Conservation (phyloP, 2,888 invertebrate species). For the Ommatoiulus sabulosus region DNA sequence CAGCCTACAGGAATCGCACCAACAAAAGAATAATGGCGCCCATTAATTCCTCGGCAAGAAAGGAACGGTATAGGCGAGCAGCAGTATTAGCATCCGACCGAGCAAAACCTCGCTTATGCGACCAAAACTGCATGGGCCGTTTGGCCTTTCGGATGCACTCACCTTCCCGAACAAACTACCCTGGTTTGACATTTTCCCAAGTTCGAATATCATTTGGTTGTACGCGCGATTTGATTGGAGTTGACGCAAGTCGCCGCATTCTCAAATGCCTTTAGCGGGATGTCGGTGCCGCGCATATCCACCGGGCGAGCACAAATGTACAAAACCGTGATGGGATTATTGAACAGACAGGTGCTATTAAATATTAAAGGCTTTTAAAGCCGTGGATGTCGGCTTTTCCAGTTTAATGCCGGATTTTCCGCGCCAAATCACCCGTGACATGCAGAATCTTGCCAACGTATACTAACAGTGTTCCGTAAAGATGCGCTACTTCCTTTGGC, state of each 20-base stretch:
- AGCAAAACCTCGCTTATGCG: not conserved
- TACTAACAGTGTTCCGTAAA: not conserved
- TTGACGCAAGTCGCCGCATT: not conserved
- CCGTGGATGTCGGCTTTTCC: not conserved
- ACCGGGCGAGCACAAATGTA: not conserved
- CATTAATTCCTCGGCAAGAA: not conserved
- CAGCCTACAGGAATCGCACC: not conserved
- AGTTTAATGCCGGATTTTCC: not conserved
- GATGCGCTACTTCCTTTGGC: not conserved
- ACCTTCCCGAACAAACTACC: not conserved
- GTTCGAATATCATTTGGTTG: not conserved
- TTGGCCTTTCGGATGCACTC: not conserved
- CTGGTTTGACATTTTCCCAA: not conserved
- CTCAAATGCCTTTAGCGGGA: not conserved
- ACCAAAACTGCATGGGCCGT: not conserved
- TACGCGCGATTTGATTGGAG: not conserved
- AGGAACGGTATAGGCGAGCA: not conserved
- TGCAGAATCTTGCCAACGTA: not conserved
- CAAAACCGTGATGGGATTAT: not conserved
- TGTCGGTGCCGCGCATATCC: not conserved
- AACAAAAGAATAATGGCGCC: not conserved
- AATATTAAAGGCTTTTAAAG: not conserved
- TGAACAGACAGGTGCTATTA: not conserved
- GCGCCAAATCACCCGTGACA: slow-evolving; percentile 7
- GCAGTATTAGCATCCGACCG: not conserved